Percentiles rank a stretch among this genome's conserved stretches.
Conservation (phyloP, 2,797 vertebrate genomes). For the Huso huso region DNA sequence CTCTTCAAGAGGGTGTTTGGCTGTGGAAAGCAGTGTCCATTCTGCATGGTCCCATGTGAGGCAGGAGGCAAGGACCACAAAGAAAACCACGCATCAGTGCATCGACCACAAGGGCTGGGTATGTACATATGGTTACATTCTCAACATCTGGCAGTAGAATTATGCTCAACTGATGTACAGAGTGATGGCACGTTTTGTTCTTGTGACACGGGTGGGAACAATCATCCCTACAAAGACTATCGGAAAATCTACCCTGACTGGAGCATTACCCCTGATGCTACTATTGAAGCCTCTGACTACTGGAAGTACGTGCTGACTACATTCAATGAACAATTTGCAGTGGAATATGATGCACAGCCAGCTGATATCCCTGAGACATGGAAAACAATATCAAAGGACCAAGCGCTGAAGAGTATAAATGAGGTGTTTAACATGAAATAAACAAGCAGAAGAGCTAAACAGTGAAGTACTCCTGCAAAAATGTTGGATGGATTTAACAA, state of each 20-base stretch:
- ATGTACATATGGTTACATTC: too few relatives aligned
- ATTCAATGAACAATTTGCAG: conserved; percentile 38
- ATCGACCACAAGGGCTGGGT: conserved; percentile 43
- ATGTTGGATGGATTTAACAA: too few relatives aligned
- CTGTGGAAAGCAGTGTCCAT: conserved; percentile 43
- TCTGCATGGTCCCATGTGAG: conserved; percentile 49
- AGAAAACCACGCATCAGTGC: conserved; percentile 35
- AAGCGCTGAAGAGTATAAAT: conserved; percentile 31
- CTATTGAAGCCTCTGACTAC: conserved; percentile 36
- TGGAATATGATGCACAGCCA: conserved; percentile 9
- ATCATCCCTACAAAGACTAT: conserved; percentile 25
- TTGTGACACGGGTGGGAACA: too few relatives aligned
- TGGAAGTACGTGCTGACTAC: conserved; percentile 46
- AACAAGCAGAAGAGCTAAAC: neutral
- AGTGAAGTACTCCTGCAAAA: too few relatives aligned
- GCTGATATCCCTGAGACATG: conserved; percentile 43
- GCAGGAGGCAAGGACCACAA: conserved; percentile 19
- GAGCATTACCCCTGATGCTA: conserved; percentile 36
- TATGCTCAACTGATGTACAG: conserved; percentile 33
- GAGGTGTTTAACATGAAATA: conserved; percentile 31
- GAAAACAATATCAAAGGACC: conserved; percentile 30
- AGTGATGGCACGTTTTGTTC: rapidly evolving
- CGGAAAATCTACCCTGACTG: conserved; percentile 31
- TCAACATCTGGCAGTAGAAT: neutral
- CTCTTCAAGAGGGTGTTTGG: conserved; percentile 37